Conservation (phyloP, 2,888 invertebrate species). For the Orchesella flavescens region DNA sequence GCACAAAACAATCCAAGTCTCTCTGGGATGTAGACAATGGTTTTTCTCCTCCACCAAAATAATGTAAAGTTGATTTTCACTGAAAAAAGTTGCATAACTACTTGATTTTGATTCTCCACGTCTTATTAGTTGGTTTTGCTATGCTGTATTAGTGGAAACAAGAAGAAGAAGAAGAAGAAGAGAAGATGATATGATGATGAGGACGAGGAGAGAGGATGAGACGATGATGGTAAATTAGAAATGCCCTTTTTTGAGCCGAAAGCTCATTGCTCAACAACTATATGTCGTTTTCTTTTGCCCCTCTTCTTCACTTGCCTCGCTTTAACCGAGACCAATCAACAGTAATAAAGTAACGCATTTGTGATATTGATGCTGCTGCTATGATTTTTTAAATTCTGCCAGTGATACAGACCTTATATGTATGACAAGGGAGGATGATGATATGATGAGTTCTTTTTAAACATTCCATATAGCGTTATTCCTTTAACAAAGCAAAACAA, state of each 20-base stretch:
- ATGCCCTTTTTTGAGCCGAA: background rate
- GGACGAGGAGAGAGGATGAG: too few relatives aligned
- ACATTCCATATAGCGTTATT: too few relatives aligned
- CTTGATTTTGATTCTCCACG: background rate
- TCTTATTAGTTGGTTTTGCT: background rate
- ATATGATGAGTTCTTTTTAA: too few relatives aligned
- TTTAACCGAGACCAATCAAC: background rate
- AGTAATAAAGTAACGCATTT: background rate
- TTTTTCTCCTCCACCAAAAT: background rate
- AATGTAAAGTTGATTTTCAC: conserved; percentile 11
- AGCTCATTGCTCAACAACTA: background rate
- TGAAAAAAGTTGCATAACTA: conserved; percentile 26
- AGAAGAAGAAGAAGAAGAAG: background rate
- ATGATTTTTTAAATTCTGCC: background rate
- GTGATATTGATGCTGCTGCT: background rate
- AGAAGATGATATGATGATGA: background rate
- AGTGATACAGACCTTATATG: background rate
- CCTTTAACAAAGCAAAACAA: background rate
- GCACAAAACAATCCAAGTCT: too few relatives aligned
- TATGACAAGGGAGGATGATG: too few relatives aligned
- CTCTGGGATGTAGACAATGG: background rate
- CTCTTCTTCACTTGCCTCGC: background rate
- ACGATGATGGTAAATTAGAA: background rate
- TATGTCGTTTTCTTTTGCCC: background rate
- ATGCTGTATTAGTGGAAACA: background rate